These are phyloP conservation scores for Meandrusa payeni DNA, from an alignment of 2,888 invertebrate genomes.

Conservation along the genomic window DNA sequence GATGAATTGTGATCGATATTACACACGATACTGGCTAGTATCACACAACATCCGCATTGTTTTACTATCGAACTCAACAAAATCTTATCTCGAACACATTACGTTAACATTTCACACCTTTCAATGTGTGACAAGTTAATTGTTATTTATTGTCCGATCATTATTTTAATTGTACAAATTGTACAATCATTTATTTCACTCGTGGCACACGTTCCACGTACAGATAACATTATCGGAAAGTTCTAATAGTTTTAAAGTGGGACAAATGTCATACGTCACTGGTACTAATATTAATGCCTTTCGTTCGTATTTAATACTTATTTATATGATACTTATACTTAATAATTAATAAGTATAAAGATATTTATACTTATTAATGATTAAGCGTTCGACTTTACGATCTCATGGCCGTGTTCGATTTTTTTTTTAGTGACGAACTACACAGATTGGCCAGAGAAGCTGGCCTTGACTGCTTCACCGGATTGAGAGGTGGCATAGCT, in stretches of 20 bases:
- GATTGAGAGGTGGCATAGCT: too few species aligned
- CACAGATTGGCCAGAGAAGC: too few species aligned
- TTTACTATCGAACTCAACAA: constrained; percentile 20
- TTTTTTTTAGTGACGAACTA: too few species aligned
- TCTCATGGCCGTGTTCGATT: too few species aligned
- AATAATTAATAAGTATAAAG: too few species aligned
- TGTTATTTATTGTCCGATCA: constrained; percentile 9
- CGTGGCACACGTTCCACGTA: constrained; percentile 4
- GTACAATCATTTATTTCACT: constrained; percentile 8
- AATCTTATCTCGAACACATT: constrained; percentile 12
- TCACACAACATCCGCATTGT: constrained; percentile 26
- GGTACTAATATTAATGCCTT: too few species aligned
- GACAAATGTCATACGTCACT: constrained; percentile 8
- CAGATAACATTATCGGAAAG: constrained; percentile 17
- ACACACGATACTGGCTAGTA: constrained; percentile 25
- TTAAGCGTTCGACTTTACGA: too few species aligned
- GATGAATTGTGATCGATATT: constrained; percentile 28
- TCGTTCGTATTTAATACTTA: too few species aligned
- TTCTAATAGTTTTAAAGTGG: constrained; percentile 16
- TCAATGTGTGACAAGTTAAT: constrained; percentile 9
- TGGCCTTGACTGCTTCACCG: too few species aligned
- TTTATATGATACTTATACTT: too few species aligned
- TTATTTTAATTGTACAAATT: constrained; percentile 17
- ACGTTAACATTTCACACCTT: constrained; percentile 14
- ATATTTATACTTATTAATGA: too few species aligned